Percentiles rank a stretch among this genome's conserved stretches.
phyloP scores from a whole-genome alignment of 2,113 vertebrate species.

The Verasper variegatus region DNA sequence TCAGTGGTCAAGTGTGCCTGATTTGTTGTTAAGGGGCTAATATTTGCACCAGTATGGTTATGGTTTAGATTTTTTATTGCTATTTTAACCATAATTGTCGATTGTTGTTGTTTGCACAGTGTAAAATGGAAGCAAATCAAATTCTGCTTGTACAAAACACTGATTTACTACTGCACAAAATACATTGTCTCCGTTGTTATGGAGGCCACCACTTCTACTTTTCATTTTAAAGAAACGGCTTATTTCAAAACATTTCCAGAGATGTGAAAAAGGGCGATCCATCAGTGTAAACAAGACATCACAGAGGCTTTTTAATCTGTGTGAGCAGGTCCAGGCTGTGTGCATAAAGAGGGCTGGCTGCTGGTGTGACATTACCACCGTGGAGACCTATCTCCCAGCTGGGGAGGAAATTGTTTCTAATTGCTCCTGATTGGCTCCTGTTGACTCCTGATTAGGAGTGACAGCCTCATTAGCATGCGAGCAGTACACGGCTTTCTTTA shows the following conservation, averaged over 20 bases:
- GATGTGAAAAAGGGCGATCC: conserved; percentile 4
- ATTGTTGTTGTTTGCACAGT: not conserved
- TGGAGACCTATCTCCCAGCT: conserved; percentile 67
- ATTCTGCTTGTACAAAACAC: not conserved
- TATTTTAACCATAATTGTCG: not conserved
- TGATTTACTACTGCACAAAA: conserved; percentile 12
- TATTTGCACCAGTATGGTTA: not conserved
- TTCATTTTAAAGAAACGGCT: not conserved
- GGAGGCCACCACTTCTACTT: conserved; percentile 1
- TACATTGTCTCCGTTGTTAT: not conserved
- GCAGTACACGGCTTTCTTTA: conserved; percentile 44
- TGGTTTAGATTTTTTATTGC: not conserved
- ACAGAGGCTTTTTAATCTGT: conserved; percentile 32
- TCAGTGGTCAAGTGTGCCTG: not conserved
- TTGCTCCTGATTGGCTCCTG: conserved; percentile 83
- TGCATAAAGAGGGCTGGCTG: conserved; percentile 46
- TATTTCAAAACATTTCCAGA: not conserved
- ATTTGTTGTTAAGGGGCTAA: not conserved
- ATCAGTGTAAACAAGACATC: conserved; percentile 33
- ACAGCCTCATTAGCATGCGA: conserved; percentile 72
- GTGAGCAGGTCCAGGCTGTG: conserved; percentile 29
- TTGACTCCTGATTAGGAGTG: conserved; percentile 79
- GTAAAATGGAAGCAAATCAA: not conserved
- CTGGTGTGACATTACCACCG: conserved; percentile 47
- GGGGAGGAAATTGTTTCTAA: conserved; percentile 76